phyloP scores from a whole-genome alignment of 2,888 invertebrate species.

The Acrobasis suavella region DNA sequence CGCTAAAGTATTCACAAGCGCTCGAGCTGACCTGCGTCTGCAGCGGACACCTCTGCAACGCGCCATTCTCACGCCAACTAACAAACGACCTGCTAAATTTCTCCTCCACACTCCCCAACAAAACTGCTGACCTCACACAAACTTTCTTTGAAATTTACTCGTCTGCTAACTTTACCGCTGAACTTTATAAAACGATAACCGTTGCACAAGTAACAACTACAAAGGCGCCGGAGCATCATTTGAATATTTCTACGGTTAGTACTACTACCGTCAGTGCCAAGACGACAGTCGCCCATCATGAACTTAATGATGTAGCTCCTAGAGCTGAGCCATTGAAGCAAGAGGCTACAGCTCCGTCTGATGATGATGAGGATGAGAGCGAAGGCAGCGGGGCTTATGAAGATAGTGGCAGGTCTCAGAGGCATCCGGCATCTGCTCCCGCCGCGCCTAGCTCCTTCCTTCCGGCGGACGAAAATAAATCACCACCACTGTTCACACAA shows the following conservation, averaged over 20 bases:
- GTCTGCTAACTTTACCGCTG: conserved; percentile 50
- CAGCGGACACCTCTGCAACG: conserved; percentile 59
- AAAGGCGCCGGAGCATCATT: conserved; percentile 32
- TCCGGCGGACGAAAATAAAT: conserved; percentile 62
- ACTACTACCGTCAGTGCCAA: conserved; percentile 33
- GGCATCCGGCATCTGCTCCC: conserved; percentile 61
- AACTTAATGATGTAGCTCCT: conserved; percentile 37
- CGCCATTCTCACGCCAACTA: conserved; percentile 54
- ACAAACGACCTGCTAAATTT: conserved; percentile 57
- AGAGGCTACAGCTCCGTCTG: conserved; percentile 64
- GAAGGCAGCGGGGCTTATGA: conserved; percentile 71
- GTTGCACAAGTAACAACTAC: conserved; percentile 32
- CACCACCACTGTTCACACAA: conserved; percentile 35
- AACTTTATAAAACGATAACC: conserved; percentile 53
- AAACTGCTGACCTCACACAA: conserved; percentile 46
- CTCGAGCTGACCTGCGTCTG: conserved; percentile 63
- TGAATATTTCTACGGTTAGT: conserved; percentile 33
- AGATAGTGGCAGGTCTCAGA: conserved; percentile 47
- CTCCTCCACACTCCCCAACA: conserved; percentile 40
- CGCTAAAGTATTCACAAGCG: conserved; percentile 47
- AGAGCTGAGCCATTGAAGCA: conserved; percentile 65
- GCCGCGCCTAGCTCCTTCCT: conserved; percentile 70
- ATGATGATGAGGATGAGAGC: conserved; percentile 71
- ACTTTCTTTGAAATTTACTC: conserved; percentile 52
- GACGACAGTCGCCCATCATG: conserved; percentile 28